Conservation (phyloP, 2,888 invertebrate genomes). For the Sminthurinus aureus region DNA sequence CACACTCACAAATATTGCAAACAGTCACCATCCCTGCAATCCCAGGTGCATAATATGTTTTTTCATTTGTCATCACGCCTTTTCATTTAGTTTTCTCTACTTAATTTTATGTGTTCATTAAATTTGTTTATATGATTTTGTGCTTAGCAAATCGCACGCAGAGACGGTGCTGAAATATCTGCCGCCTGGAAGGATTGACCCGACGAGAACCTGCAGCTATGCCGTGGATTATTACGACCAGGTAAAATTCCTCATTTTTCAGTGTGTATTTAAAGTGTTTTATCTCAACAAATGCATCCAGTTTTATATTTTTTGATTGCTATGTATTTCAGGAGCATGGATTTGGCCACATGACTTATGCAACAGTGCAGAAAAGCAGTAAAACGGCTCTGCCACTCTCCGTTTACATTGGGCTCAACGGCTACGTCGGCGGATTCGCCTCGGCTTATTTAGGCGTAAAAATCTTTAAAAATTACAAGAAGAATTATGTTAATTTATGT, state of each 20-base stretch:
- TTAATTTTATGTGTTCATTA: neutral
- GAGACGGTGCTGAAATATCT: slow-evolving; percentile 56
- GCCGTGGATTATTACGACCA: slow-evolving; percentile 53
- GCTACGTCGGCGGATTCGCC: slow-evolving; percentile 54
- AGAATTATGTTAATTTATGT: too few species aligned
- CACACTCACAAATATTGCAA: slow-evolving; percentile 49
- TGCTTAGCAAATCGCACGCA: slow-evolving; percentile 45
- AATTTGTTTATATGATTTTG: neutral
- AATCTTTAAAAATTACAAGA: neutral
- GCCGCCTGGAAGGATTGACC: slow-evolving; percentile 55
- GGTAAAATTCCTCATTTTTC: too few species aligned
- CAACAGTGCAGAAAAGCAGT: slow-evolving; percentile 53
- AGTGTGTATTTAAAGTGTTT: too few species aligned
- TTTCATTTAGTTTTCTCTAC: neutral
- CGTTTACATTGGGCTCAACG: slow-evolving; percentile 50
- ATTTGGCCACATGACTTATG: slow-evolving; percentile 46
- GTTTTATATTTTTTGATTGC: too few species aligned
- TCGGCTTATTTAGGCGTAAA: slow-evolving; percentile 52
- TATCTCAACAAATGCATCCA: too few species aligned
- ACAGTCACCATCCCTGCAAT: slow-evolving; percentile 52
- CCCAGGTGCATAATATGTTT: neutral
- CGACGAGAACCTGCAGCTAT: slow-evolving; percentile 50
- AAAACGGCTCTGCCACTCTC: slow-evolving; percentile 49
- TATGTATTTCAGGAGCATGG: slow-evolving; percentile 42
- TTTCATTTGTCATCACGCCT: neutral